Evolutionary conservation across 1,140 invertebrate genomes (phyloP).

Genomic region (Sminthurinus signatus): DNA sequence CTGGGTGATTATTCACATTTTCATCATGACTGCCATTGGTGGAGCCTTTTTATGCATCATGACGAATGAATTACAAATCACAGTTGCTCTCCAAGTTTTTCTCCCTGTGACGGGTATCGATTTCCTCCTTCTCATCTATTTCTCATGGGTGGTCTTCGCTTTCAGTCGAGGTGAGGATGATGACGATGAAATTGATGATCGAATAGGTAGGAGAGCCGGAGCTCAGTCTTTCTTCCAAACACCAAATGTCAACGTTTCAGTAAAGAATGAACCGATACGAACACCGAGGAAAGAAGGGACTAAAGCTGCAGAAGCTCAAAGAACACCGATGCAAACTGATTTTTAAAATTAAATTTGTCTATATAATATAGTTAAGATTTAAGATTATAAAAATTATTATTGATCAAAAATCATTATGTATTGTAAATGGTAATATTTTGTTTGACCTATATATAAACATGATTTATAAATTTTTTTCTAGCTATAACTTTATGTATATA

Average conservation of each 20-base stretch:
- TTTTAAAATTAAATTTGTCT: not conserved
- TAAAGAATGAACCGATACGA: not conserved
- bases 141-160: conserved; percentile 31
- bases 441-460: too few species aligned
- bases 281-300: not conserved
- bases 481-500: too few species aligned
- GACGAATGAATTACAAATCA: conserved; percentile 38
- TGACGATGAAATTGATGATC: not conserved
- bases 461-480: too few species aligned
- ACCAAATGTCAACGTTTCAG: not conserved
- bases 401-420: too few species aligned
- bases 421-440: too few species aligned
- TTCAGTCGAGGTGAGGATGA: conserved; percentile 17
- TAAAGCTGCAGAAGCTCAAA: not conserved
- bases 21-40: conserved; percentile 34
- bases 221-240: not conserved
- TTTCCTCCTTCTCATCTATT: conserved; percentile 31
- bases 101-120: conserved; percentile 33
- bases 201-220: not conserved
- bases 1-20: conserved; percentile 36
- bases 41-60: conserved; percentile 36
- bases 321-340: conserved; percentile 15
- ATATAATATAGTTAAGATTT: too few species aligned
- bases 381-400: too few species aligned
- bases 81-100: conserved; percentile 26